Evolutionary conservation across 2,113 vertebrate species (phyloP).

Genomic region (Haemorhous mexicanus): DNA sequence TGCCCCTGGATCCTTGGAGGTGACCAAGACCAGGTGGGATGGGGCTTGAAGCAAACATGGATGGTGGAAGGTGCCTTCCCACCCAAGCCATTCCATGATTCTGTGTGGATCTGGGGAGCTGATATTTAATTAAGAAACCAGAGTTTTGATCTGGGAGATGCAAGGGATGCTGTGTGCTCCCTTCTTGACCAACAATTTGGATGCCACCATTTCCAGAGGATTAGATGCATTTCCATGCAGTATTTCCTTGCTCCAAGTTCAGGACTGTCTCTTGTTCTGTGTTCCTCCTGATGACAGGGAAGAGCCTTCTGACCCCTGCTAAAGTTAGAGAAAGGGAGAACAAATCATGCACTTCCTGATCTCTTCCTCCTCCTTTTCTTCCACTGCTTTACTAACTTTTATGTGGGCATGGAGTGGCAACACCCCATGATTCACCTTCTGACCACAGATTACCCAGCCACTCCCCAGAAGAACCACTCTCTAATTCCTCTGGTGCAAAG

Average conservation of each 20-base stretch:
- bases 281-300: background rate
- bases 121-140: background rate
- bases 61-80: rapidly evolving
- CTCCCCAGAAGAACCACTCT: conserved; percentile 3
- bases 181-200: background rate
- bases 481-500: background rate
- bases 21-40: rapidly evolving
- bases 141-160: background rate
- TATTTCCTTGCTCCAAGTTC: background rate
- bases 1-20: background rate
- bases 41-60: rapidly evolving
- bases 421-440: conserved; percentile 50
- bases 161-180: background rate
- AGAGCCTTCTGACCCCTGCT: background rate
- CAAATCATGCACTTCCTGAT: background rate
- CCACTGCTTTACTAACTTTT: background rate
- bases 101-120: background rate
- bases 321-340: conserved; percentile 1
- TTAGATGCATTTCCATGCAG: background rate
- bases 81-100: background rate
- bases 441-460: conserved; percentile 32
- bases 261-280: background rate
- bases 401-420: conserved; percentile 22
- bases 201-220: background rate
- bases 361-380: conserved; percentile 3